These are phyloP conservation scores for Pogonomyrmex californicus DNA, from an alignment of 1,140 invertebrate species.

Conservation along the genomic window DNA sequence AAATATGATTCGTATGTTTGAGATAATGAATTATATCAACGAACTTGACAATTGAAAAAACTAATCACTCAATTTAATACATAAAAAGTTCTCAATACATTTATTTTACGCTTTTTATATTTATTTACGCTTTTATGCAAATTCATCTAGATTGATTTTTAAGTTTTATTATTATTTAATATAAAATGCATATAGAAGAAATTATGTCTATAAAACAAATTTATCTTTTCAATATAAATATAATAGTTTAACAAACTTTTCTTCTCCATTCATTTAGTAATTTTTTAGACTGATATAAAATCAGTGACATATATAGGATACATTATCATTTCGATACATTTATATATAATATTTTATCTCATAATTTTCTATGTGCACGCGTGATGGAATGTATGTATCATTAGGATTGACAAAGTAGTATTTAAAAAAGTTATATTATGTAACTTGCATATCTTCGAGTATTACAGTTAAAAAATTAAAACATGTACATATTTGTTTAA, in stretches of 20 bases:
- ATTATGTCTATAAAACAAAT: not conserved
- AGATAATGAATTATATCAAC: too few relatives aligned
- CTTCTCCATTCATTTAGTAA: not conserved
- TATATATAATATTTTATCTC: not conserved
- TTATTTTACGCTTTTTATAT: not conserved
- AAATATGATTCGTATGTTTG: too few relatives aligned
- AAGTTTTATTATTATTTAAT: too few relatives aligned
- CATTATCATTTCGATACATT: not conserved
- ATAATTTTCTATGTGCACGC: too few relatives aligned
- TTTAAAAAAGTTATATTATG: not conserved
- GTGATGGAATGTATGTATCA: too few relatives aligned
- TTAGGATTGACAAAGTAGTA: not conserved
- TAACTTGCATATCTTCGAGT: not conserved
- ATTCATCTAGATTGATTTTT: not conserved
- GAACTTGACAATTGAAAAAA: too few relatives aligned
- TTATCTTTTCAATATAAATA: not conserved
- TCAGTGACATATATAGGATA: not conserved
- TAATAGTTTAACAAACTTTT: not conserved
- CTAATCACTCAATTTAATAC: not conserved
- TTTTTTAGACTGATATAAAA: not conserved
- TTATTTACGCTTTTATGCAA: not conserved
- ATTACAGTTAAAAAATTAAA: not conserved
- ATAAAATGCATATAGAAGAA: not conserved
- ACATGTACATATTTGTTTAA: not conserved
- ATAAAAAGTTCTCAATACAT: not conserved